Conservation (phyloP, 2,797 vertebrate genomes). For the Acanthurus leucopareius region DNA sequence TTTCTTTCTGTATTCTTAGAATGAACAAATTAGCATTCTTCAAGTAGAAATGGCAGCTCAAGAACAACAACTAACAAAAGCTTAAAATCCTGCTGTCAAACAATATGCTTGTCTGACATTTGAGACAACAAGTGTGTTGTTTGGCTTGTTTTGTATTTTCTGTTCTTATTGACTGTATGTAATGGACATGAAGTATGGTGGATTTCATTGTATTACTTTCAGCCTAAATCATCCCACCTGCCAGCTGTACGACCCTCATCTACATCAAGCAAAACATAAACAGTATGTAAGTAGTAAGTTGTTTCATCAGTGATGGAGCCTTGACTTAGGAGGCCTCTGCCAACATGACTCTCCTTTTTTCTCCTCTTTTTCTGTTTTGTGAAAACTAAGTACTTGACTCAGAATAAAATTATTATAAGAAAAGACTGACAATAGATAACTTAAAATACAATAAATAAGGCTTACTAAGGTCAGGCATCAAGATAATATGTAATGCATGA, state of each 20-base stretch:
- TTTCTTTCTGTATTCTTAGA: not conserved
- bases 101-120: slow-evolving; percentile 7
- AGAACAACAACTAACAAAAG: slow-evolving; percentile 12
- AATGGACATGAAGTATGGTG: not conserved
- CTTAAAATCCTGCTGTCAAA: slow-evolving; percentile 2
- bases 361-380: not conserved
- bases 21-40: slow-evolving; percentile 16
- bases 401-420: not conserved
- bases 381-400: slow-evolving; percentile 1
- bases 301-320: slow-evolving; percentile 33
- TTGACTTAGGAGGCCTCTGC: slow-evolving; percentile 15
- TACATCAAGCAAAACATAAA: slow-evolving; percentile 23
- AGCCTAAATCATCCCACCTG: slow-evolving; percentile 46
- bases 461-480: not conserved
- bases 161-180: not conserved
- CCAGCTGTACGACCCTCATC: slow-evolving; percentile 39
- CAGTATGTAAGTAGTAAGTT: slow-evolving; percentile 46
- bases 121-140: slow-evolving; percentile 13
- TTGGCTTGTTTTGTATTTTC: slow-evolving; percentile 16
- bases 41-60: not conserved
- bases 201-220: slow-evolving; percentile 29
- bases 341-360: not conserved
- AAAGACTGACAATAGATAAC: not conserved
- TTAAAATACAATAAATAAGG: not conserved
- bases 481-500: slow-evolving; percentile 6